phyloP scores from a whole-genome alignment of 2,797 vertebrate genomes.

The Sebastes nivosus region DNA sequence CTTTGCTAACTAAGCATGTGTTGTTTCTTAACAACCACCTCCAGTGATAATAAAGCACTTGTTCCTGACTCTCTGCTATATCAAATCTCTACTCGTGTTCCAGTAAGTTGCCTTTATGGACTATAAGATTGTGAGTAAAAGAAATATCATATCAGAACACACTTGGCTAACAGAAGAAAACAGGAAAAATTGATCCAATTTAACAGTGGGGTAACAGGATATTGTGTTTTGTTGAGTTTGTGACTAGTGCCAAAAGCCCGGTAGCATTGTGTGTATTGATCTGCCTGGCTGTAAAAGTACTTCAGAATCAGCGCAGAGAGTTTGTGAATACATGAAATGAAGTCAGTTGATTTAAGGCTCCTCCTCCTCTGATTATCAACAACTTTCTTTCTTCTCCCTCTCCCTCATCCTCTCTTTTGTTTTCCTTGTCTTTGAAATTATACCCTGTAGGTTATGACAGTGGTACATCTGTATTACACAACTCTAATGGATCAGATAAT shows the following conservation, averaged over 20 bases:
- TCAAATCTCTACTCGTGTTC: neutral
- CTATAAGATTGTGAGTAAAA: neutral
- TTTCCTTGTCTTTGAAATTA: neutral
- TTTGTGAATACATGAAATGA: constrained; percentile 33
- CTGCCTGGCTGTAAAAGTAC: constrained; percentile 7
- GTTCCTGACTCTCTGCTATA: neutral
- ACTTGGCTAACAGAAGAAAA: constrained; percentile 5
- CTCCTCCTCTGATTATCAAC: constrained; percentile 1
- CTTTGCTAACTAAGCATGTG: constrained; percentile 16
- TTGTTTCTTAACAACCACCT: constrained; percentile 7
- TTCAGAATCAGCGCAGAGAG: constrained; percentile 18
- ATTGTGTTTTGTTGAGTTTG: constrained; percentile 29
- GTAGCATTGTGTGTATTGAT: constrained; percentile 31
- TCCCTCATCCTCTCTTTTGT: neutral
- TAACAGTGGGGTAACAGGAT: constrained; percentile 11
- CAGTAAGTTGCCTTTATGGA: neutral
- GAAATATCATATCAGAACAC: neutral
- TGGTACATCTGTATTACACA: neutral
- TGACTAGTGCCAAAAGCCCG: constrained; percentile 2
- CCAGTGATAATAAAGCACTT: neutral
- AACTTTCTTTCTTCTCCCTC: neutral
- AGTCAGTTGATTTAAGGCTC: constrained; percentile 19
- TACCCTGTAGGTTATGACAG: neutral
- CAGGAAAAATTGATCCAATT: constrained; percentile 21
- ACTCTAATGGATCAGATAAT: neutral